Evolutionary conservation across 2,113 vertebrate genomes (phyloP).

Genomic region (Zosterops lateralis): DNA sequence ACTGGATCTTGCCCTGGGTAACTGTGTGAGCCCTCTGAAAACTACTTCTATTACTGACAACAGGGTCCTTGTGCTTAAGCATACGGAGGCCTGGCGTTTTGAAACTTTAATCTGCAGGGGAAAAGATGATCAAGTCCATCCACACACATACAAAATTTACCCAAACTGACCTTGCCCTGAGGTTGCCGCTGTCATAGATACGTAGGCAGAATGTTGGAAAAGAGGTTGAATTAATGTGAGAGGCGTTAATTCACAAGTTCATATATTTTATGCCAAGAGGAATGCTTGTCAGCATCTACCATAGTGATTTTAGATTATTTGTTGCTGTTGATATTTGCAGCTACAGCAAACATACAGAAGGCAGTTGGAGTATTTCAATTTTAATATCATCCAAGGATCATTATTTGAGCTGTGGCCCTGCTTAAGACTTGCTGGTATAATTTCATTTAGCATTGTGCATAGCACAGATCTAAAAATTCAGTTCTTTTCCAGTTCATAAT

Average conservation of each 20-base stretch:
- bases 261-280: not conserved
- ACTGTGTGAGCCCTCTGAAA: not conserved
- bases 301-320: not conserved
- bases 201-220: not conserved
- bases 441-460: not conserved
- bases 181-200: rapidly evolving
- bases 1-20: not conserved
- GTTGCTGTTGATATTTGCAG: not conserved
- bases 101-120: not conserved
- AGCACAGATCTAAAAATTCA: not conserved
- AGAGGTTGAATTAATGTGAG: not conserved
- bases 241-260: not conserved
- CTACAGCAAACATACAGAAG: not conserved
- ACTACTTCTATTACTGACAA: not conserved
- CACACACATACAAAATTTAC: not conserved
- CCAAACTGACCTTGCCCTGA: not conserved
- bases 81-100: not conserved
- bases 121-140: not conserved
- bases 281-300: not conserved
- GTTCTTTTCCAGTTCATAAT: not conserved
- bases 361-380: not conserved
- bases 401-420: not conserved
- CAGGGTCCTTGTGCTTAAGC: rapidly evolving
- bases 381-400: not conserved
- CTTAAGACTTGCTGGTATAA: not conserved